Evolutionary conservation across 2,113 vertebrate genomes (phyloP).

Genomic region (Anolis carolinensis): DNA sequence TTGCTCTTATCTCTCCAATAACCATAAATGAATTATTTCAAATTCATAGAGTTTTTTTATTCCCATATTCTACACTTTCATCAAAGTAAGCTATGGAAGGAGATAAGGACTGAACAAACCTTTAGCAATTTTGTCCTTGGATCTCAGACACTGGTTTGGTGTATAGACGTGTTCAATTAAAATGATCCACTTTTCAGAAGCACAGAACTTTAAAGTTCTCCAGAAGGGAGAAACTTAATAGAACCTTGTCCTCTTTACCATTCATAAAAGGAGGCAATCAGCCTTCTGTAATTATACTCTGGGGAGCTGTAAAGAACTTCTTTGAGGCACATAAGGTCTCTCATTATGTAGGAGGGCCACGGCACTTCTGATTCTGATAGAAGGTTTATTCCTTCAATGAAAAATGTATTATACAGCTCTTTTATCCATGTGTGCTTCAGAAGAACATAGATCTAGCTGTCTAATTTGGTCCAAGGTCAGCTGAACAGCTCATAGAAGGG

Average conservation of each 20-base stretch:
- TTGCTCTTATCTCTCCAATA: neutral
- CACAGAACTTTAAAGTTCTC: slow-evolving; percentile 51
- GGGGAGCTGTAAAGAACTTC: slow-evolving; percentile 49
- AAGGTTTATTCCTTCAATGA: slow-evolving; percentile 16
- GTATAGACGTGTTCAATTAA: slow-evolving; percentile 38
- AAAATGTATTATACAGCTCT: slow-evolving; percentile 4
- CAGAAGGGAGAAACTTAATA: slow-evolving; percentile 47
- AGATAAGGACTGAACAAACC: neutral
- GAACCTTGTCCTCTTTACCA: slow-evolving; percentile 55
- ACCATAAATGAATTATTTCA: neutral
- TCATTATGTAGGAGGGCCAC: slow-evolving; percentile 37
- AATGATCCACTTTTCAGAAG: slow-evolving; percentile 54
- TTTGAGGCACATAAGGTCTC: slow-evolving; percentile 22
- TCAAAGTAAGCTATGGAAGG: neutral
- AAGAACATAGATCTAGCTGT: neutral
- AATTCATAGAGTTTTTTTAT: neutral
- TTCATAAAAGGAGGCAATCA: slow-evolving; percentile 67
- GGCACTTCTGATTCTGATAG: slow-evolving; percentile 52
- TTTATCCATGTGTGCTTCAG: neutral
- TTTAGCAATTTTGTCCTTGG: neutral
- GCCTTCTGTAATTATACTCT: slow-evolving; percentile 53
- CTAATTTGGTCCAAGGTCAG: neutral
- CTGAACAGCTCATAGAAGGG: neutral
- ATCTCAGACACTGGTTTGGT: slow-evolving; percentile 23
- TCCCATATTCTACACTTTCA: neutral